Percentiles rank a stretch among this genome's conserved stretches.
Conservation (phyloP, 2,113 vertebrate genomes). For the Ancistrus triradiatus region DNA sequence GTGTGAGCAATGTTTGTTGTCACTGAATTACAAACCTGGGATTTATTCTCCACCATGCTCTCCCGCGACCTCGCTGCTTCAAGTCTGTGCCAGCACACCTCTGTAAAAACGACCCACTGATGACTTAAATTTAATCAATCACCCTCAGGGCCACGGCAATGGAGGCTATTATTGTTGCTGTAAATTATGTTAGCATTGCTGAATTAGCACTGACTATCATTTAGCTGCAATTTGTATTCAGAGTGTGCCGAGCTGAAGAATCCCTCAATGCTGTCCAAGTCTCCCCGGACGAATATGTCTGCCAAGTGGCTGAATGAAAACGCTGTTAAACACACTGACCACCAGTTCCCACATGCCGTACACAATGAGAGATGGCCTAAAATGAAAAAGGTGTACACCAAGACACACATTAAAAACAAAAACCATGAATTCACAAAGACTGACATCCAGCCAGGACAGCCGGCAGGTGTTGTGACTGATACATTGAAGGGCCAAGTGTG, state of each 20-base stretch:
- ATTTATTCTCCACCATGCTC: conserved; percentile 5
- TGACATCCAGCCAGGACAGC: conserved; percentile 18
- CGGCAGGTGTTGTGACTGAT: conserved; percentile 40
- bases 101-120: conserved; percentile 41
- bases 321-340: conserved; percentile 34
- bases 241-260: not conserved
- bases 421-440: conserved; percentile 4
- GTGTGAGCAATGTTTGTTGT: not conserved
- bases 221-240: conserved; percentile 39
- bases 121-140: conserved; percentile 41
- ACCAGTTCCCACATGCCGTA: conserved; percentile 32
- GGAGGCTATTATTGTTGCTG: conserved; percentile 37
- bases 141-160: conserved; percentile 25
- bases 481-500: conserved; percentile 30
- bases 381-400: conserved; percentile 2
- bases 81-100: conserved; percentile 17
- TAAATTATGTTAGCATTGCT: conserved; percentile 43
- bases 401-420: conserved; percentile 6
- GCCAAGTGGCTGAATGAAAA: conserved; percentile 38
- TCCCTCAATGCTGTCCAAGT: conserved; percentile 8
- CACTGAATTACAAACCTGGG: conserved; percentile 2
- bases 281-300: conserved; percentile 37
- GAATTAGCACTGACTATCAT: conserved; percentile 36
- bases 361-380: conserved; percentile 6
- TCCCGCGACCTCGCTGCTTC: conserved; percentile 8